A percentile compares a stretch with the other conserved stretches of the same genome.
Conservation (phyloP, 2,113 vertebrate genomes). For the Rhinopomastus cyanomelas region DNA sequence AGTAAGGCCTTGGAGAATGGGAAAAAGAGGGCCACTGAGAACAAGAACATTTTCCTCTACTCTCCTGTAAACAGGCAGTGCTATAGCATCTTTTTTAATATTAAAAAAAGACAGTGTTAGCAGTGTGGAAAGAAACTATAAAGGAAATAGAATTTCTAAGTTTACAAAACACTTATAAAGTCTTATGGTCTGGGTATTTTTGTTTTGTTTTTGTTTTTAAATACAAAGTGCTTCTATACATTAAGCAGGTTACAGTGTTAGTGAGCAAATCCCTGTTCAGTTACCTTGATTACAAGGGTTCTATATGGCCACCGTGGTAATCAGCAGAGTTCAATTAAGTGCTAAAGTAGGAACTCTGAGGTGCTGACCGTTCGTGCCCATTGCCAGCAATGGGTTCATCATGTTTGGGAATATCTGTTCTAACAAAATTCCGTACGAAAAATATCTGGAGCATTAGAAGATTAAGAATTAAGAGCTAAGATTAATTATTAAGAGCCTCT, state of each 20-base stretch:
- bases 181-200: conserved; percentile 26
- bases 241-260: conserved; percentile 79
- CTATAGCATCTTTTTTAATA: conserved; percentile 32
- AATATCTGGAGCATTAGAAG: conserved; percentile 42
- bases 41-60: conserved; percentile 10
- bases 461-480: conserved; percentile 34
- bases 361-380: conserved; percentile 32
- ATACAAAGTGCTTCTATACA: conserved; percentile 84
- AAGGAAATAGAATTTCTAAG: conserved; percentile 74
- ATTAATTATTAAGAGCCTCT: conserved; percentile 35
- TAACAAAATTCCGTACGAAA: conserved; percentile 64
- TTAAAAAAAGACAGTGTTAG: conserved; percentile 62
- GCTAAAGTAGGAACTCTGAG: conserved; percentile 28
- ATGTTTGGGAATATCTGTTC: conserved; percentile 47
- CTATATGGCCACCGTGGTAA: conserved; percentile 1
- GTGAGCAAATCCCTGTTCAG: conserved; percentile 76
- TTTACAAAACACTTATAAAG: conserved; percentile 74
- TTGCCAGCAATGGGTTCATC: conserved; percentile 66
- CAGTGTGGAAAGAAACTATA: conserved; percentile 71
- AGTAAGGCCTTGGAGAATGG: conserved; percentile 60
- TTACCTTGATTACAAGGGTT: conserved; percentile 65
- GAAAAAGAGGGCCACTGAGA: conserved; percentile 28
- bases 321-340: conserved; percentile 13
- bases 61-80: conserved; percentile 53
- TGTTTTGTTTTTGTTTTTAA: conserved; percentile 59